Evolutionary conservation across 2,113 vertebrate genomes (phyloP), one percentile per base, ranked within the genome.

Genomic region (Micronisus gabar): DNA sequence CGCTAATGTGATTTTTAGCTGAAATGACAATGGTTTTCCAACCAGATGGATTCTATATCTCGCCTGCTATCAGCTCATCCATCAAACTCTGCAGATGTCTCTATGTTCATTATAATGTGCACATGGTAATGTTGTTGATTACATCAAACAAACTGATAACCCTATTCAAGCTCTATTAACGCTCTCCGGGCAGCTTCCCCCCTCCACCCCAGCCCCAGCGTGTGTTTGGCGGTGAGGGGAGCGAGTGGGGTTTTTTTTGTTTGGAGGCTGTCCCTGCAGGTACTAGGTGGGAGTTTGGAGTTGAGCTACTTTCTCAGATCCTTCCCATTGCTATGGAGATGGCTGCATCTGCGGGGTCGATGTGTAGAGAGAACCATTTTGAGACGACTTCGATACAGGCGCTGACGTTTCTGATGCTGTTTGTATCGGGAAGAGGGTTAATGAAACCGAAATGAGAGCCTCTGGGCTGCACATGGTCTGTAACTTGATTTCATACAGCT

Each of bases 41-140:
- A 47, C 40, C 96, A 97, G 91, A 94, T 94, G 96, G 94, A 91
- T 96, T 95, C 75, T 86, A 19, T 95, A 92, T 79, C 85, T 66
- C 2, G 18, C 72, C 86, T 88, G 90, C 82, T 89, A 84, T 96
- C 94, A 95, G 88, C 90, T 96, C 90, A 94, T 96, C 93, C 75
- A 53, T 96, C 94, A 97, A 55, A 61, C 80, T 76, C 45, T 0
- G 0, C 93, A 65, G 85, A 83, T 94, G 63, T 88, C 81, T 92
- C 56, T 73, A 27, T 1, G 0, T 62, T 92, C 5, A 12, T 92
- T 91, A 40, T 48, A 79, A 65, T 1, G 59, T 63, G 58, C 72
- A 43, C 86, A 17, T 81, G 52, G 72, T 68, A 36, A 6, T 65
- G 73, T 62, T 89, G 83, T 32, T 75, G 87, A 58, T 94, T 79